Conservation (phyloP, 2,888 invertebrate species). For the Beris morrisii region DNA sequence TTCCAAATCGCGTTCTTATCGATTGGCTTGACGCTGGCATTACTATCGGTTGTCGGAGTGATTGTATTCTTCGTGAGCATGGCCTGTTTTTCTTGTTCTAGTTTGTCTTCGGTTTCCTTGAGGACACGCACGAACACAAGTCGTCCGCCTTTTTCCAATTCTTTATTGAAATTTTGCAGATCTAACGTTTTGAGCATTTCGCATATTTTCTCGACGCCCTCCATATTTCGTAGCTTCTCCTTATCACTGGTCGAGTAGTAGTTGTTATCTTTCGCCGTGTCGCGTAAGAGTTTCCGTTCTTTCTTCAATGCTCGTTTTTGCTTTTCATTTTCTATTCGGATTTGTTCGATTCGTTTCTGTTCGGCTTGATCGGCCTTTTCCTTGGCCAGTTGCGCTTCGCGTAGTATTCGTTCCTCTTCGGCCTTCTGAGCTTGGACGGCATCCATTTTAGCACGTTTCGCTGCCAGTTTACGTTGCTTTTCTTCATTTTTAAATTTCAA, state of each 20-base stretch:
- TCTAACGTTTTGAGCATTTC: constrained; percentile 73
- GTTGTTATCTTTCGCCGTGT: constrained; percentile 77
- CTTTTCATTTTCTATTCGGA: constrained; percentile 82
- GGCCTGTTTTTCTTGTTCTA: constrained; percentile 75
- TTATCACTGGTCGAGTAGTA: constrained; percentile 73
- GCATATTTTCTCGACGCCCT: constrained; percentile 89
- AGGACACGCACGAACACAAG: constrained; percentile 69
- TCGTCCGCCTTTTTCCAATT: constrained; percentile 66
- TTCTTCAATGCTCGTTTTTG: constrained; percentile 84
- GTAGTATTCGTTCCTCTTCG: constrained; percentile 76
- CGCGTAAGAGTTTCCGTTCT: constrained; percentile 79
- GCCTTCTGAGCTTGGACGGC: constrained; percentile 80
- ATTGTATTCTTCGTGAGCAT: constrained; percentile 60
- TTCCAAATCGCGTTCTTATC: constrained; percentile 67
- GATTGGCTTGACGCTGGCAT: constrained; percentile 27
- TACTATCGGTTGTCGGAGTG: constrained; percentile 45
- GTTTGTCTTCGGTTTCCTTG: constrained; percentile 70
- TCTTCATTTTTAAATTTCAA: constrained; percentile 91
- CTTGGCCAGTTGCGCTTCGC: constrained; percentile 73
- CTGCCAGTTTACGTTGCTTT: constrained; percentile 84
- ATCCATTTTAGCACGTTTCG: constrained; percentile 84
- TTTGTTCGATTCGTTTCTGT: constrained; percentile 76
- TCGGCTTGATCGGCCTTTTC: constrained; percentile 81
- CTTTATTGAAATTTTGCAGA: constrained; percentile 75
- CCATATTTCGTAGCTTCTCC: constrained; percentile 80